Evolutionary conservation across 2,888 invertebrate genomes (phyloP).

Genomic region (Amblyteles armatorius): DNA sequence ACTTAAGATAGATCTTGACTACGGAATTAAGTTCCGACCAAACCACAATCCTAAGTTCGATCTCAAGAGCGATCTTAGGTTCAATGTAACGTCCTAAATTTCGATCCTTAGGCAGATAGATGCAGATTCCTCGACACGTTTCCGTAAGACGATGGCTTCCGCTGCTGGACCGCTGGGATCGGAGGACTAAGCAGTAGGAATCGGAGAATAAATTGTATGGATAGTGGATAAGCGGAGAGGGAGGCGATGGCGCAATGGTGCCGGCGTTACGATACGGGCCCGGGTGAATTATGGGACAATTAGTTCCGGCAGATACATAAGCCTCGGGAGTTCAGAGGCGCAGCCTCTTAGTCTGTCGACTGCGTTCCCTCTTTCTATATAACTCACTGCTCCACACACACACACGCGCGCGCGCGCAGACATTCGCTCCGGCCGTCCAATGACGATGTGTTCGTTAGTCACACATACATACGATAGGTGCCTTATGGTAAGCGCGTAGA

Average conservation of each 20-base stretch:
- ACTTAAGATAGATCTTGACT: not conserved
- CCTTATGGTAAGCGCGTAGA: constrained; percentile 37
- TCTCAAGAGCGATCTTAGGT: too few relatives aligned
- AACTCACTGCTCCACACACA: constrained; percentile 41
- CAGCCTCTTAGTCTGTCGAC: constrained; percentile 62
- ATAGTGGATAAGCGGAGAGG: constrained; percentile 64
- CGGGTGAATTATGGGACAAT: constrained; percentile 82
- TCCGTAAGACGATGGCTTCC: constrained; percentile 38
- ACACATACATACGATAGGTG: constrained; percentile 42
- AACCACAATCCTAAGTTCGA: not conserved
- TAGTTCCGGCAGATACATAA: constrained; percentile 83
- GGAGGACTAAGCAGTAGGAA: constrained; percentile 58
- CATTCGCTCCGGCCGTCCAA: constrained; percentile 43
- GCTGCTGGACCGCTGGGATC: constrained; percentile 39
- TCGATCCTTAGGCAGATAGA: not conserved
- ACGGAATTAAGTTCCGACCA: not conserved
- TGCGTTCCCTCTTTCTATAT: constrained; percentile 52
- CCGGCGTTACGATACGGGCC: constrained; percentile 73
- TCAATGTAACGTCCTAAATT: not conserved
- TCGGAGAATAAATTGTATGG: constrained; percentile 63
- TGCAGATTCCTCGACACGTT: constrained; percentile 23
- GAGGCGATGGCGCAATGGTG: constrained; percentile 73
- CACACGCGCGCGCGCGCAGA: constrained; percentile 3
- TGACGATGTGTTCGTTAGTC: constrained; percentile 46
- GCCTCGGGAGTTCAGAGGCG: constrained; percentile 77